Conservation (phyloP, 2,888 invertebrate species). For the Morpho helenor region DNA sequence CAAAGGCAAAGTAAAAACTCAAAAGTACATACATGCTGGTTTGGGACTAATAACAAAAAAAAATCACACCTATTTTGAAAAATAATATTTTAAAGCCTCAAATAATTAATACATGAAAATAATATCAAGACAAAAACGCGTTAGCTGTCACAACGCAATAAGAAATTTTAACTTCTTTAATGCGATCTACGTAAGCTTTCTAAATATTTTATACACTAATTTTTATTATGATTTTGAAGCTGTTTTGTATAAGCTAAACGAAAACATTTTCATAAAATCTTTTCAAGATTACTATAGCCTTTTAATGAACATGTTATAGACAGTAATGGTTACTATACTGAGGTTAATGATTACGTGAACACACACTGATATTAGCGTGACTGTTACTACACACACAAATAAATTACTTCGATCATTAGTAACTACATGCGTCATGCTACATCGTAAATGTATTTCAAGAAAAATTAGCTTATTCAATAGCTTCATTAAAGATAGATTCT, state of each 20-base stretch:
- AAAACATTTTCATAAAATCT: too few relatives aligned
- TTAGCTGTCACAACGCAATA: too few relatives aligned
- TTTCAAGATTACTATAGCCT: too few relatives aligned
- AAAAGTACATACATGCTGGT: slow-evolving; percentile 18
- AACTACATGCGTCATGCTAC: slow-evolving; percentile 49
- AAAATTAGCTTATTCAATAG: slow-evolving; percentile 20
- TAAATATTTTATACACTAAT: too few relatives aligned
- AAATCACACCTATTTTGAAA: background rate
- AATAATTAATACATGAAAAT: too few relatives aligned
- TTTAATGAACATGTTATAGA: too few relatives aligned
- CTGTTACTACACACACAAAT: slow-evolving; percentile 18
- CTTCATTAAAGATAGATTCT: slow-evolving; percentile 29
- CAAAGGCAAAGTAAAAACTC: slow-evolving; percentile 8
- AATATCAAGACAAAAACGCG: too few relatives aligned
- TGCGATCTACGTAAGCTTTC: too few relatives aligned
- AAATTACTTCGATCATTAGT: slow-evolving; percentile 31
- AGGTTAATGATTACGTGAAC: slow-evolving; percentile 12
- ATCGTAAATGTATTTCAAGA: slow-evolving; percentile 46
- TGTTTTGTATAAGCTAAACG: too few relatives aligned
- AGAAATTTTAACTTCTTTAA: too few relatives aligned
- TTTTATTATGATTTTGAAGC: too few relatives aligned
- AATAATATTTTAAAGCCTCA: too few relatives aligned
- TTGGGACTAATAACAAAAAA: slow-evolving; percentile 3
- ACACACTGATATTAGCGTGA: slow-evolving; percentile 17
- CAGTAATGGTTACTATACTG: background rate